phyloP scores from a whole-genome alignment of 2,113 vertebrate genomes.

The Boleophthalmus pectinirostris region DNA sequence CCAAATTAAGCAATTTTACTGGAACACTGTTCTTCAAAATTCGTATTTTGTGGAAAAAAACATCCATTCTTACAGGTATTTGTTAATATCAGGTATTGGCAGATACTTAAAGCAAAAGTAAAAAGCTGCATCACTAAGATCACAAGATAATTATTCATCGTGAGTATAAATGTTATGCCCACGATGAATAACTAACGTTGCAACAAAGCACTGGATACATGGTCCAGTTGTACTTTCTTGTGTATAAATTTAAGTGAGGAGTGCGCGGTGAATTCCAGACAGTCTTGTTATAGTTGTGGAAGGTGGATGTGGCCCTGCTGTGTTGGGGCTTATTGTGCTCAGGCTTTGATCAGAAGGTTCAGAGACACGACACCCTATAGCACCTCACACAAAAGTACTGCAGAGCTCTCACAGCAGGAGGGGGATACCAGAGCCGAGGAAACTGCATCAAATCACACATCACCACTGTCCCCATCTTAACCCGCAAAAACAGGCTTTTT shows the following conservation, averaged over 20 bases:
- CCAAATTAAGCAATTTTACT: too few relatives aligned
- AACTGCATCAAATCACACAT: not conserved
- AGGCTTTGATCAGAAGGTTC: slow-evolving; percentile 69
- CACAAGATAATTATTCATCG: too few relatives aligned
- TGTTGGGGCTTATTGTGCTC: slow-evolving; percentile 54
- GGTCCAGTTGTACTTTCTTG: not conserved
- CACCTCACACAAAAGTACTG: slow-evolving; percentile 44
- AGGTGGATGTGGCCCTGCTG: slow-evolving; percentile 42
- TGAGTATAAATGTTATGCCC: not conserved
- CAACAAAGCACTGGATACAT: not conserved
- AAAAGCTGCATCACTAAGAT: too few relatives aligned
- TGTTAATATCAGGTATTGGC: too few relatives aligned
- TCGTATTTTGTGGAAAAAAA: too few relatives aligned
- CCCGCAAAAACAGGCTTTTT: not conserved
- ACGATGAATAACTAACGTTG: not conserved
- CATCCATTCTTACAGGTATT: too few relatives aligned
- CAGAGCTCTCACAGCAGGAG: slow-evolving; percentile 51
- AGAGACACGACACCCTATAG: slow-evolving; percentile 46
- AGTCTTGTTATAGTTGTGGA: slow-evolving; percentile 28
- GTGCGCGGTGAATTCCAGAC: slow-evolving; percentile 7
- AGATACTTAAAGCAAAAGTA: too few relatives aligned
- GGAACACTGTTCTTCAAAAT: too few relatives aligned
- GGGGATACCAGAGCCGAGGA: slow-evolving; percentile 20
- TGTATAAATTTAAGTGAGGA: not conserved
- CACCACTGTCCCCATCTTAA: not conserved